Base-by-base conservation (phyloP, 2,113 vertebrate species). In the Cinclus cinclus region DNA sequence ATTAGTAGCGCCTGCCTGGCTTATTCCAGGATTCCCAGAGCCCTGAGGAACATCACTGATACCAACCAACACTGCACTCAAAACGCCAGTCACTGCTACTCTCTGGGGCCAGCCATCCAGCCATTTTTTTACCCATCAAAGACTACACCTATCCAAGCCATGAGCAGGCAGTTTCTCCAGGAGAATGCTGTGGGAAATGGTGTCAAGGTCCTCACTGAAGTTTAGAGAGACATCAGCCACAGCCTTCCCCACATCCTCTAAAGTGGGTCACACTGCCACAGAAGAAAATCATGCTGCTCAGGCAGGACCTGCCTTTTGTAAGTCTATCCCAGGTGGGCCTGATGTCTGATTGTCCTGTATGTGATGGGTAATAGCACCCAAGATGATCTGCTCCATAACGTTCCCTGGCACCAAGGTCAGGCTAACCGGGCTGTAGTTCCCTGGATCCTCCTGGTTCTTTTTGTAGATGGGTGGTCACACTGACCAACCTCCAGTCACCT, bases 321-420 rank as follows among this genome's bases (percentile, higher is more conserved):
- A 70, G n/a, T 5, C 2, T 7, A 8, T 63, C 13, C 16, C 31
- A 47, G 58, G 28, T 69, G 64, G 35, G 24, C 64, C n/a, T 63
- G n/a, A 30, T 62, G 41, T 9, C 20, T 46, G 12, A 15, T 33
- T 60, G 19, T 62, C 47, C 31, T 37, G 18, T 42, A 35, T 3
- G 4, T 47, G n/a, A 50, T 8, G 4, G 4, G 3, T 46, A 47
- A 71, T 28, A 55, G 10, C 18, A 71, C 18, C 59, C n/a, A 52
- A 21, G n/a, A 31, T 13, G 7, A 65, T 42, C 28, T 59, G 18
- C 18, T 77, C 44, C 13, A 13, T 47, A 70, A 65, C 2, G 1
- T 33, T 77, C 21, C 28, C 28, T 5, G 6, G 33, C 44, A 77
- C 17, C 0, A 0, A 58, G 17, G 28, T 59, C 56, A 46, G 49